These are phyloP conservation scores for Eupeodes latifasciatus DNA, from an alignment of 2,888 invertebrate species.

Conservation along the genomic window DNA sequence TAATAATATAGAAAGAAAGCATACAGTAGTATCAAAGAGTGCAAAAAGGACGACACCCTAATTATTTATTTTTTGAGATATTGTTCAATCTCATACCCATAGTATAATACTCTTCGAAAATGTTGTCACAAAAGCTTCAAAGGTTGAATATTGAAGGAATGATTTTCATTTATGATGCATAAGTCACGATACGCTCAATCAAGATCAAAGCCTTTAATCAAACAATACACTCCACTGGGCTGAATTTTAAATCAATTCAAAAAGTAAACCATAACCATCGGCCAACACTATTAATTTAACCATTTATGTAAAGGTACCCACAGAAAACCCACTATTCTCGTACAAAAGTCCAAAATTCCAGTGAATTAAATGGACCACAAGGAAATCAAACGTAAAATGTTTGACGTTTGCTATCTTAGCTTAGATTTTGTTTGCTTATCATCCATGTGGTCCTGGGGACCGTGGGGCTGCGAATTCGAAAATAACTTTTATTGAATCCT, in stretches of 20 bases:
- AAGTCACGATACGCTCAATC: neutral
- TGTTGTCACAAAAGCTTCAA: constrained; percentile 12
- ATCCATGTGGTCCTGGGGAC: neutral
- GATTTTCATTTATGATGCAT: constrained; percentile 6
- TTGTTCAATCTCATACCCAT: too few species aligned
- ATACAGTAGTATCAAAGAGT: too few species aligned
- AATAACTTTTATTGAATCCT: constrained; percentile 3
- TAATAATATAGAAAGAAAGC: too few species aligned
- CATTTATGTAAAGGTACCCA: neutral
- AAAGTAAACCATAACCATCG: constrained; percentile 6
- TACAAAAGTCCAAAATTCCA: constrained; percentile 28
- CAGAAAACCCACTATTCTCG: neutral
- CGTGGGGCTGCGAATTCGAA: neutral
- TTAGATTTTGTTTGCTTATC: neutral
- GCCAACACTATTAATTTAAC: constrained; percentile 15
- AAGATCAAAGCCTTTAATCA: constrained; percentile 18
- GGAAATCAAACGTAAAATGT: constrained; percentile 49
- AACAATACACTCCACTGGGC: neutral
- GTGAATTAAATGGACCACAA: constrained; percentile 58
- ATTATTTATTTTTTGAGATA: too few species aligned
- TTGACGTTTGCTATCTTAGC: constrained; percentile 52
- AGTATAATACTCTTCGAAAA: neutral
- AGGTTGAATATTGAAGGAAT: neutral
- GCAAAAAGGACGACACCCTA: too few species aligned
- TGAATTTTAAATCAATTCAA: neutral